Evolutionary conservation across 2,888 invertebrate species (phyloP), one percentile per base, ranked within the genome.

Genomic region (Gibbula magus): DNA sequence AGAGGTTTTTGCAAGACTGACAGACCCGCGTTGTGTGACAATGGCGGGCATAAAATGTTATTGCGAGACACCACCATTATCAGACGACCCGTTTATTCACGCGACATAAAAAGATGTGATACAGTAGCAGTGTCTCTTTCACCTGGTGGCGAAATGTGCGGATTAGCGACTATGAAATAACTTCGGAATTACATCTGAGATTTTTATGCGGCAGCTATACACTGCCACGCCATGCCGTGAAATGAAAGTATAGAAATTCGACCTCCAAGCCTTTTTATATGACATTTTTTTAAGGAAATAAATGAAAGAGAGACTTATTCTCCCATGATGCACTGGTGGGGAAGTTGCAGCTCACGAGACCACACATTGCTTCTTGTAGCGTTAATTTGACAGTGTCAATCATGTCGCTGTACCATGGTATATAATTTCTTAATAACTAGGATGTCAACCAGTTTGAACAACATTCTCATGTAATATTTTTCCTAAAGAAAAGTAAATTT

Each of bases 111-210:
- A 70, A 35, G 35, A 70, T 8, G 18, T 25, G 35, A 32, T 25
- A 70, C 70, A 39, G 35, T 70, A 35, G 29, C 70, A 35, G 18
- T 39, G 10, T 13, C 5, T 32, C 35, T 35, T 70, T 70, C 70
- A 70, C 70, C 35, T 20, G 20, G 70, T 39, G 29, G 35, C 29
- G 20, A 70, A 61, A 70, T n/a, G 29, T n/a, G 20, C 20, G 35
- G 70, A 70, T 70, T 70, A 70, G 35, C 70, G 20, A 35, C 70
- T 18, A 70, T 70, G 70, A 70, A 70, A 70, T 70, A 70, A 35
- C 70, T 32, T 70, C 35, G 29, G 35, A 35, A 70, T 70, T 35
- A 70, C 32, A 70, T 32, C 29, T 70, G 32, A 35, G 32, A 70
- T 35, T 70, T 70, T 70, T 70, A 70, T 70, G 32, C 35, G 18